Base-by-base conservation (phyloP, 2,888 invertebrate genomes). In the Lithophane socia region DNA sequence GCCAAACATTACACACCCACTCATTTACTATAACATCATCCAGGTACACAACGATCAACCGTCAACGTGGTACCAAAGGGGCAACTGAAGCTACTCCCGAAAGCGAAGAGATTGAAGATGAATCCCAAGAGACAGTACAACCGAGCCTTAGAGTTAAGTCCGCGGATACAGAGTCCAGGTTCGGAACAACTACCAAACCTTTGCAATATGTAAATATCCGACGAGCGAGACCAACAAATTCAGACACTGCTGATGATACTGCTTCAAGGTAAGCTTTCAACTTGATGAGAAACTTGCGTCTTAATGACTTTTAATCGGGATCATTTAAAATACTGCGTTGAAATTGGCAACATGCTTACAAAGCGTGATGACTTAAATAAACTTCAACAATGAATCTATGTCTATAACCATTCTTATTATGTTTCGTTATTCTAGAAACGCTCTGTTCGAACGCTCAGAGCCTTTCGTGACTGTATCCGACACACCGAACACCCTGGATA, bases 131-230 rank as follows among this genome's bases (percentile, higher is more conserved):
- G 12, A 92, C 92, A 10, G 90, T 91, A 16, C 90, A 90, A 18
- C 88, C 89, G n/a, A 85, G 87, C 5, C 80, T 90, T 2, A 86
- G 92, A 65, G 87, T 91, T 0, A 89, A 94, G 86, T 82, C 93
- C 13, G 91, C 88, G 2, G 93, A 92, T 2, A 66, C 87, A 1
- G 92, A 90, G 21, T 75, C 87, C n/a, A 90, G 88, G 9, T 89
- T 92, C 0, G 93, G 91, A 16, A 94, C 95, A 29, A 94, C 95
- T 2, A 89, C 94, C 13, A 97, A 96, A 13, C 93, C 95, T 24
- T 88, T 97, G 72, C 97, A 98, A 83, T 98, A 98, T 88, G 98
- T 98, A 0, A 98, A 98, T 73, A 98, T 98, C 49, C 95, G 98
- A 67, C 96, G 98, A 80, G 97, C 97, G 0, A 97, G 97, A 87